Evolutionary conservation across 1,140 invertebrate species (phyloP), one percentile per base, ranked within the genome.

Genomic region (Limonius californicus): DNA sequence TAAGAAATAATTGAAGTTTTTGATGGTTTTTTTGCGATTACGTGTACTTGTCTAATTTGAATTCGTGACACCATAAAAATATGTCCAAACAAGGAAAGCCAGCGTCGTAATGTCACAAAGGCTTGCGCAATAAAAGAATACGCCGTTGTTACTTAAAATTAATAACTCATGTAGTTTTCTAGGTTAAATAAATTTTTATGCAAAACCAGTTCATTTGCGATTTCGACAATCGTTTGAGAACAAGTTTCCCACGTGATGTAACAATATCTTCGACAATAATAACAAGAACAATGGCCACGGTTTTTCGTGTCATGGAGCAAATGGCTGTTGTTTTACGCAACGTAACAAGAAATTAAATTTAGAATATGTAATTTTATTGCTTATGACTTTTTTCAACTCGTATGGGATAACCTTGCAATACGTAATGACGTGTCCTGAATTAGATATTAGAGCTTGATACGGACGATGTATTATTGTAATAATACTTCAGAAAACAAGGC

Each of bases 351-450:
- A 39, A 39, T 39, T 39, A 39, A 39, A 39, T 39, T 39, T 39
- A 39, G 35, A 39, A 39, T 39, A 39, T 39, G 35, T 39, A 39
- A 39, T 39, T 39, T 39, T 39, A 39, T 39, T 39, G 35, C 35
- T 39, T 39, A 39, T 27, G 23, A 9, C 8, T 39, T 39, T 39
- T 39, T 39, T 39, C 2, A 39, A 39, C 35, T 12, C 8, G 35
- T 39, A 27, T 27, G 23, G 23, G 23, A 27, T 27, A 39, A 39
- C 35, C 35, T 39, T 39, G 35, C 35, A 39, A 39, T 39, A 12
- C n/a, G 8, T 39, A 39, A 39, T 14, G 35, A 39, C 35, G 35
- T 39, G 35, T 39, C n/a, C n/a, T 14, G 35, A 39, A 39, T 39
- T 39, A 39, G 35, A 39, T 39, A 39, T 39, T 39, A 39, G n/a